A percentile compares a stretch with the other conserved stretches of the same genome.
These are phyloP conservation scores for Tangara arthus DNA, from an alignment of 2,797 vertebrate genomes.

Conservation along the genomic window DNA sequence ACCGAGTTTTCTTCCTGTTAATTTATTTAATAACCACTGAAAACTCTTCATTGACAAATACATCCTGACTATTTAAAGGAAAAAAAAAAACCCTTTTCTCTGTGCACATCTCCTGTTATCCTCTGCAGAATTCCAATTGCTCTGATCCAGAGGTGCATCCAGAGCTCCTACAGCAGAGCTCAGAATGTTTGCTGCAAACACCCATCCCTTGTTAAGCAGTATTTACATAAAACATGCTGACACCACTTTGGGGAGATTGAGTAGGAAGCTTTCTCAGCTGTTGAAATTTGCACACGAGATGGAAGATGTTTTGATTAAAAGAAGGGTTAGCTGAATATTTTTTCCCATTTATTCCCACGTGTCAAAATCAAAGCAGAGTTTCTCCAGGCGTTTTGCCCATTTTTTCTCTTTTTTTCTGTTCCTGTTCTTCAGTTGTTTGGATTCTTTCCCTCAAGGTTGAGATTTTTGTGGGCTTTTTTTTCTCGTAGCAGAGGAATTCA, in stretches of 20 bases:
- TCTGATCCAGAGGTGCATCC: background rate
- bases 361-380: constrained; percentile 48
- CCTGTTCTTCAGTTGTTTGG: background rate
- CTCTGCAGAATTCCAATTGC: background rate
- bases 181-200: background rate
- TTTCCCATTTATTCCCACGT: constrained; percentile 44
- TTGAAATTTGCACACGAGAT: constrained; percentile 47
- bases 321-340: constrained; percentile 5
- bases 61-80: background rate
- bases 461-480: background rate
- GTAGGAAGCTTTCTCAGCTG: constrained; percentile 55
- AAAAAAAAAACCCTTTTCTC: background rate
- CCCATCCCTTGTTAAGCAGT: background rate
- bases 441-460: background rate
- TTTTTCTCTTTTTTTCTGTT: background rate
- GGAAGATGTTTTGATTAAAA: constrained; percentile 56
- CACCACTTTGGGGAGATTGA: constrained; percentile 22
- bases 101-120: background rate
- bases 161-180: background rate
- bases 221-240: constrained; percentile 57
- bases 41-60: background rate
- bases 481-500: background rate
- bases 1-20: background rate
- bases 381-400: constrained; percentile 32
- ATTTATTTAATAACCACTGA: background rate